phyloP scores from a whole-genome alignment of 2,797 vertebrate species.

The Moxostoma hubbsi region DNA sequence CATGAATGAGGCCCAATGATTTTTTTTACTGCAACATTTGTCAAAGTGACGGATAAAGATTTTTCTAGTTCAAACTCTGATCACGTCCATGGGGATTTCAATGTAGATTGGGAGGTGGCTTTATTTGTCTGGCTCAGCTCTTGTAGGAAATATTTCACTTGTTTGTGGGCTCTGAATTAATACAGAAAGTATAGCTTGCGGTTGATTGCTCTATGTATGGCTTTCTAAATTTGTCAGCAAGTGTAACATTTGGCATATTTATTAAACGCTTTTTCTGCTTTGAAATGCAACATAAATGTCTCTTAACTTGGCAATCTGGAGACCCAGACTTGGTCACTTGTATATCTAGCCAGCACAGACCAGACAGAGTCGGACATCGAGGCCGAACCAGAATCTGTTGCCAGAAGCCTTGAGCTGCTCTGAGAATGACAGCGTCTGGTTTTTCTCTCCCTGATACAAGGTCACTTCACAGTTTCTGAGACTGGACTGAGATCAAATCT shows the following conservation, averaged over 20 bases:
- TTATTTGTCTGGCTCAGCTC: conserved; percentile 8
- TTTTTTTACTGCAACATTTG: too few relatives aligned
- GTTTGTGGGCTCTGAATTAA: neutral
- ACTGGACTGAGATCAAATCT: conserved; percentile 44
- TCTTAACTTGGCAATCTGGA: conserved; percentile 22
- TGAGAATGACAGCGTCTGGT: conserved; percentile 52
- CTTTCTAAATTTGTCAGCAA: conserved; percentile 16
- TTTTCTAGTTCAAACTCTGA: neutral
- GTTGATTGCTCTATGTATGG: conserved; percentile 10
- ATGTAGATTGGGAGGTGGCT: conserved; percentile 7
- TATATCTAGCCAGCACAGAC: conserved; percentile 15
- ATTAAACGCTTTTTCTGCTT: neutral
- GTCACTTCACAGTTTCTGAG: conserved; percentile 47
- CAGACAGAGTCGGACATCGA: conserved; percentile 30
- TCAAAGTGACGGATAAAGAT: too few relatives aligned
- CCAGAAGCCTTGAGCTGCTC: conserved; percentile 46
- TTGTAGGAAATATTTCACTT: conserved; percentile 11
- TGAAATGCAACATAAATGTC: conserved; percentile 24
- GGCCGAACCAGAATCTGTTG: conserved; percentile 36
- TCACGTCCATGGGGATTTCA: conserved; percentile 9
- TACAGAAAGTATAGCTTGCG: neutral
- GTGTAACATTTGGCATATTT: neutral
- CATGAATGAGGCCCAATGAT: too few relatives aligned
- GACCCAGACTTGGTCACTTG: conserved; percentile 33
- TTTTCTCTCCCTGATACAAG: conserved; percentile 55